phyloP scores from a whole-genome alignment of 2,113 vertebrate species.

The Corynorhinus townsendii region DNA sequence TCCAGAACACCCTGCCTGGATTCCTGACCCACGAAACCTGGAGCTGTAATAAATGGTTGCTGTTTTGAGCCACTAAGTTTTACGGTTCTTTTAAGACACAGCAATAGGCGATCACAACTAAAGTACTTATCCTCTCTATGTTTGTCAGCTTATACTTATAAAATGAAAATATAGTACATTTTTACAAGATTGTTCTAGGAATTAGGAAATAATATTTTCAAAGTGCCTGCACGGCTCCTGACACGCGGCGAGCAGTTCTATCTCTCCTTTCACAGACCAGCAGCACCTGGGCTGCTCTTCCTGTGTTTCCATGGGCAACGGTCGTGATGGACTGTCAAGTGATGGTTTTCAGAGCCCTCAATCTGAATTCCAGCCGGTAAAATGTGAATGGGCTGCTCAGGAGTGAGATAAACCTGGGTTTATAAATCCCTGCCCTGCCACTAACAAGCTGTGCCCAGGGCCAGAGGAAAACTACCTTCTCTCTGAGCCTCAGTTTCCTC shows the following conservation, averaged over 20 bases:
- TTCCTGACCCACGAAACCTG: background rate
- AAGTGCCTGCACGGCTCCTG: background rate
- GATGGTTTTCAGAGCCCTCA: background rate
- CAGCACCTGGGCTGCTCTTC: fast-evolving
- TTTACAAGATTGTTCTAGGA: background rate
- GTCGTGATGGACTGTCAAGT: background rate
- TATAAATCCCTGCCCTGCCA: background rate
- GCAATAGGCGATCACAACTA: background rate
- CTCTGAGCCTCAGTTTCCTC: conserved; percentile 7
- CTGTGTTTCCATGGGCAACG: fast-evolving
- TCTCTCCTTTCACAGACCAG: background rate
- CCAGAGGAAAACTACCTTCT: background rate
- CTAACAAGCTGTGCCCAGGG: background rate
- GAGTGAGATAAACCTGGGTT: background rate
- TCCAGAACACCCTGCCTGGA: background rate
- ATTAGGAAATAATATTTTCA: background rate
- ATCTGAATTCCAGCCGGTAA: background rate
- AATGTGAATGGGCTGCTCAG: background rate
- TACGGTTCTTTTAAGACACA: background rate
- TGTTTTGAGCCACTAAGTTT: background rate
- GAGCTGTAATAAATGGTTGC: background rate
- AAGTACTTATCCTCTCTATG: background rate
- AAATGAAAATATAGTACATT: background rate
- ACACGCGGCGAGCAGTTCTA: background rate
- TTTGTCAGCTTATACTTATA: background rate